Conservation (phyloP, 1,140 invertebrate genomes). For the Drosophila auraria region DNA sequence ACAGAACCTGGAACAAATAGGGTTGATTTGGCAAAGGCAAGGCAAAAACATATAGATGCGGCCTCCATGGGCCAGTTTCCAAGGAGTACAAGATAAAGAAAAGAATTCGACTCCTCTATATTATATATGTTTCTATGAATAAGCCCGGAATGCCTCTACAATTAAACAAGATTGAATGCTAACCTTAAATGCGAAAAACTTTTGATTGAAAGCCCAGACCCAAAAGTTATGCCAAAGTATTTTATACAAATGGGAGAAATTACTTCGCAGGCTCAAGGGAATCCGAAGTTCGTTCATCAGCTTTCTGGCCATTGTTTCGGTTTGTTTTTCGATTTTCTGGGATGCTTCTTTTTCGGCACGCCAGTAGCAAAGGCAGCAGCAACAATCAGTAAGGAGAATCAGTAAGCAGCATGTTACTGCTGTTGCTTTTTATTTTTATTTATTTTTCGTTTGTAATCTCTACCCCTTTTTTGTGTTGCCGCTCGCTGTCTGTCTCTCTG, state of each 20-base stretch:
- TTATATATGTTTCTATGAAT: not conserved
- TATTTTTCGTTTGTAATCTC: slow-evolving; percentile 79
- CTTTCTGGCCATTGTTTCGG: slow-evolving; percentile 34
- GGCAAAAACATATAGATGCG: not conserved
- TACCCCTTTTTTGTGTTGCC: slow-evolving; percentile 69
- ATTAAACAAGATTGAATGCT: slow-evolving; percentile 31
- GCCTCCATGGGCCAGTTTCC: too few relatives aligned
- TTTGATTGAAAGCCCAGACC: slow-evolving; percentile 25
- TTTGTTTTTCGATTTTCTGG: slow-evolving; percentile 40
- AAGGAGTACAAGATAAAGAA: slow-evolving; percentile 3
- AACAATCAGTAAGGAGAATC: slow-evolving; percentile 68
- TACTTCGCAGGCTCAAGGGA: slow-evolving; percentile 27
- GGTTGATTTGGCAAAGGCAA: slow-evolving; percentile 18
- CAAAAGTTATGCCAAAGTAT: slow-evolving; percentile 45
- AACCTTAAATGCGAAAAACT: slow-evolving; percentile 18
- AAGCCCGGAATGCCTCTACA: slow-evolving; percentile 4
- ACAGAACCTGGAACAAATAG: not conserved
- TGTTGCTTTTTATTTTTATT: slow-evolving; percentile 76
- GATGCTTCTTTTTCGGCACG: slow-evolving; percentile 32
- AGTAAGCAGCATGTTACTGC: slow-evolving; percentile 72
- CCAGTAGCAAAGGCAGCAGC: slow-evolving; percentile 38
- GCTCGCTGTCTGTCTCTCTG: slow-evolving; percentile 11
- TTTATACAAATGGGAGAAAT: slow-evolving; percentile 35
- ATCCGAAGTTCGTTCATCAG: slow-evolving; percentile 52
- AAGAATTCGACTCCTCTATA: slow-evolving; percentile 7